Percentiles rank a stretch among this genome's conserved stretches.
These are phyloP conservation scores for Drosophila nigromelanica DNA, from an alignment of 1,140 invertebrate species.

Conservation along the genomic window DNA sequence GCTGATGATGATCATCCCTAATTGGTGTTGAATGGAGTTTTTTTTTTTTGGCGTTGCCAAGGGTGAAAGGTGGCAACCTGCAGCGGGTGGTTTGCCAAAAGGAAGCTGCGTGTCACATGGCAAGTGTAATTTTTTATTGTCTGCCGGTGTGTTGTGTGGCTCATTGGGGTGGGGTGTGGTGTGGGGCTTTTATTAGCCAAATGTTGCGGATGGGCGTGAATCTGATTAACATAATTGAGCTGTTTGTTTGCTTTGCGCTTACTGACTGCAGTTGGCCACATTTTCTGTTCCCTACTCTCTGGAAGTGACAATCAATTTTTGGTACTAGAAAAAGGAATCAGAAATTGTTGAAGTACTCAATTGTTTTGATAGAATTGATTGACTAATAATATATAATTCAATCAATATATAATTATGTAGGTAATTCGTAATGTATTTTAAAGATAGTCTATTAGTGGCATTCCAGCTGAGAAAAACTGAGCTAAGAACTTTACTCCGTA, in stretches of 20 bases:
- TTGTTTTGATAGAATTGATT: too few relatives aligned
- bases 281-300: neutral
- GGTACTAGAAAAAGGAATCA: neutral
- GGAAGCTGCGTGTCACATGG: conserved; percentile 54
- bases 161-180: neutral
- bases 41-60: conserved; percentile 29
- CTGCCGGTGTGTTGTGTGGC: conserved; percentile 10
- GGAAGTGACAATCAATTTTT: conserved; percentile 12
- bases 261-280: conserved; percentile 7
- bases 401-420: too few relatives aligned
- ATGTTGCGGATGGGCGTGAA: conserved; percentile 65
- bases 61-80: conserved; percentile 74
- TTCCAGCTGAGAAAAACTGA: too few relatives aligned
- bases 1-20: conserved; percentile 76
- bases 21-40: conserved; percentile 83
- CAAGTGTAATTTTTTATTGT: conserved; percentile 53
- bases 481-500: too few relatives aligned
- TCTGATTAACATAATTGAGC: conserved; percentile 81
- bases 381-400: too few relatives aligned
- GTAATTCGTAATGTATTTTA: too few relatives aligned
- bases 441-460: too few relatives aligned
- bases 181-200: conserved; percentile 46
- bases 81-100: conserved; percentile 32
- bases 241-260: conserved; percentile 58
- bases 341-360: neutral